Evolutionary conservation across 2,888 invertebrate species (phyloP), one percentile per base, ranked within the genome.

Genomic region (Eremobia ochroleuca): DNA sequence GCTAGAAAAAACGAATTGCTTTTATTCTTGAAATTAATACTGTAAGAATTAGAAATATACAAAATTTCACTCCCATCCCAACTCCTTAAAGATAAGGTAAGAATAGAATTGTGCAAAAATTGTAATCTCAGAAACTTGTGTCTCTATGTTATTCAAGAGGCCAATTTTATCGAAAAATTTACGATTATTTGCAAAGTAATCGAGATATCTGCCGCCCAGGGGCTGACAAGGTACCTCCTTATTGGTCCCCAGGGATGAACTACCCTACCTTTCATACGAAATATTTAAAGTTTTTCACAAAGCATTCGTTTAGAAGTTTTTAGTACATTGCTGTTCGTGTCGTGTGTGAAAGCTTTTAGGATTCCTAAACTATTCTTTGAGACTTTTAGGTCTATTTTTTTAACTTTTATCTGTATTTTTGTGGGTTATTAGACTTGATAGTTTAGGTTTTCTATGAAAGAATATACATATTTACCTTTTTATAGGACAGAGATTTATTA

Each of bases 161-260:
- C 85, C 90, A 90, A 90, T 91, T 90, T 88, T 86, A 86, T 87
- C 87, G 85, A 83, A 87, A 80, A 92, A 91, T 92, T 93, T 93
- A 94, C 91, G 92, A 91, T 92, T 92, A 92, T 93, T 92, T 84
- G 90, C 88, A 91, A 93, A 92, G 93, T 93, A 91, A 92, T 91
- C 76, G 82, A 71, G 85, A 79, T 87, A 81, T 78, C 82, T 77
- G 37, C 73, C 67, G 79, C 70, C 58, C 87, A 85, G 79, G 85
- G 88, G 85, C 76, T 83, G 84, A 83, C 83, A 83, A 81, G 79
- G 87, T 87, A 90, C 89, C 91, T 87, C 87, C 85, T 87, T 90
- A 91, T 91, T 88, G 86, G 85, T 91, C 91, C 89, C 91, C 15
- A 8, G 74, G 62, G 81, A 85, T 82, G 11, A 37, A 43, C 86